These are phyloP conservation scores for Aplocera efformata DNA, from an alignment of 2,888 invertebrate species.

Conservation along the genomic window DNA sequence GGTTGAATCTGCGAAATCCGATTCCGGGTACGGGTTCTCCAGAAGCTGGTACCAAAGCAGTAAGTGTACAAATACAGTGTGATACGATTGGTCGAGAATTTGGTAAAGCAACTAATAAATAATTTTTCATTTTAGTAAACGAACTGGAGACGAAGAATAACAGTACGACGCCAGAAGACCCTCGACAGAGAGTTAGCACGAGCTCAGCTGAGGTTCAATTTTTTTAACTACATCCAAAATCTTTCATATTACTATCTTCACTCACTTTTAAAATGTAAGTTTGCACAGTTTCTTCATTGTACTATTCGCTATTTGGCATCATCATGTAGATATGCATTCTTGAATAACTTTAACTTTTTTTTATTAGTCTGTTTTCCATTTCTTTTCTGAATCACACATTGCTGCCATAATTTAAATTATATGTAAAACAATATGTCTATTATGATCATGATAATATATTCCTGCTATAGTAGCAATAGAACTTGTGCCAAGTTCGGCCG, in stretches of 20 bases:
- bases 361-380: too few relatives aligned
- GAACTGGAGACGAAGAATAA: constrained; percentile 71
- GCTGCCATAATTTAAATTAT: too few relatives aligned
- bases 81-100: neutral
- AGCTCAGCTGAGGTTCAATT: constrained; percentile 54
- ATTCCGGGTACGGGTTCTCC: constrained; percentile 61
- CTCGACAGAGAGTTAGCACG: constrained; percentile 50
- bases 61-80: constrained; percentile 40
- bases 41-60: constrained; percentile 73
- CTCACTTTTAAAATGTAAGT: constrained; percentile 20
- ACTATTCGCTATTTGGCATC: neutral
- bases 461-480: too few relatives aligned
- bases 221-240: constrained; percentile 34
- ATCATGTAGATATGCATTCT: too few relatives aligned
- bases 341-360: too few relatives aligned
- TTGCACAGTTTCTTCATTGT: constrained; percentile 2
- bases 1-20: constrained; percentile 50
- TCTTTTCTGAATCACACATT: too few relatives aligned
- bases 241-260: constrained; percentile 4
- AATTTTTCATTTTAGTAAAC: constrained; percentile 73
- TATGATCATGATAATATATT: too few relatives aligned
- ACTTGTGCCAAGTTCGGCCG: too few relatives aligned
- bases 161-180: constrained; percentile 63
- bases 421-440: too few relatives aligned
- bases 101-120: neutral